Percentiles rank a stretch among this genome's conserved stretches.
phyloP scores from a whole-genome alignment of 2,797 vertebrate genomes.

The Rhodeus uyekii region DNA sequence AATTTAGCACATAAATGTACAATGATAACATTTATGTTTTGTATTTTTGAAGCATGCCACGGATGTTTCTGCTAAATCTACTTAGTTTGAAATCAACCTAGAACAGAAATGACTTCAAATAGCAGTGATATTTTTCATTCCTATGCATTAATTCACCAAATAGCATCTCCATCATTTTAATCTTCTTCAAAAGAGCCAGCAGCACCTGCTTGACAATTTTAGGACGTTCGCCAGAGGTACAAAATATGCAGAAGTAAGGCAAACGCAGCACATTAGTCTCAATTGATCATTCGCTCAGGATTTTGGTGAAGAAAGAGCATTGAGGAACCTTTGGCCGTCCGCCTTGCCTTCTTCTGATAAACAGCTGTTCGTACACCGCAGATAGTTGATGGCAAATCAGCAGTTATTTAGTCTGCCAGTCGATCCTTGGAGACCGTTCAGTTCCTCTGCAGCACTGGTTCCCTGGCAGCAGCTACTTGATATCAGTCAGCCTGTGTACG shows the following conservation, averaged over 20 bases:
- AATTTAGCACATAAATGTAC: too few species aligned
- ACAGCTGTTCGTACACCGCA: constrained; percentile 71
- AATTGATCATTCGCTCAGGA: background rate
- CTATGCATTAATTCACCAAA: background rate
- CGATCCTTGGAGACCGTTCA: constrained; percentile 61
- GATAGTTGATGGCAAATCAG: constrained; percentile 66
- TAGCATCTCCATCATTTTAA: background rate
- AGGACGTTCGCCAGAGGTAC: background rate
- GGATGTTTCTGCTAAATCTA: background rate
- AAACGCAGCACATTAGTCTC: constrained; percentile 44
- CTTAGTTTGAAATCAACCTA: background rate
- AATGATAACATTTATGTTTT: too few species aligned
- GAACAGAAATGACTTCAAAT: background rate
- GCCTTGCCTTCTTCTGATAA: constrained; percentile 59
- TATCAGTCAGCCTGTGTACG: constrained; percentile 46
- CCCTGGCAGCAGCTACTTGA: constrained; percentile 56
- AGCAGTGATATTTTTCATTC: background rate
- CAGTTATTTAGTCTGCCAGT: constrained; percentile 76
- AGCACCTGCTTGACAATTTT: background rate
- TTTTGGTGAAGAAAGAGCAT: background rate
- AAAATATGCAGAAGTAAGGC: constrained; percentile 34
- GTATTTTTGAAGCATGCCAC: too few species aligned
- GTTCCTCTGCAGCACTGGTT: constrained; percentile 59
- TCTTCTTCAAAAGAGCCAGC: background rate
- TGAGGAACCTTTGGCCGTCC: constrained; percentile 7